Evolutionary conservation across 2,888 invertebrate genomes (phyloP).

Genomic region (Hyppa rectilinea): DNA sequence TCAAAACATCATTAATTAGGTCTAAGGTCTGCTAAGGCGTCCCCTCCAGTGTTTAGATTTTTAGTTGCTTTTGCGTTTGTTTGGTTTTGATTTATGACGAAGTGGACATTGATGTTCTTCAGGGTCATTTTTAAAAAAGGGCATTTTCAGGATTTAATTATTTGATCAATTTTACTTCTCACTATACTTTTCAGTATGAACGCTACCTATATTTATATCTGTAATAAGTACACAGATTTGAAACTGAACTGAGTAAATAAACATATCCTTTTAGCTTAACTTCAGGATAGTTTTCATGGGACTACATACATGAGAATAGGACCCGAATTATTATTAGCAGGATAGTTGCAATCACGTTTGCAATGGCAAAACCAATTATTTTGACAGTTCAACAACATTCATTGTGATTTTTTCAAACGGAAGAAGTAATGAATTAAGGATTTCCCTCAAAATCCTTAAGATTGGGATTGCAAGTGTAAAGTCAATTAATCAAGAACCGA

Average conservation of each 20-base stretch:
- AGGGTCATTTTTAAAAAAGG: neutral
- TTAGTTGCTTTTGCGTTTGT: neutral
- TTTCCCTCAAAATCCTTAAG: neutral
- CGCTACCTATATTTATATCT: neutral
- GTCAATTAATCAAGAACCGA: neutral
- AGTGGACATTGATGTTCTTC: neutral
- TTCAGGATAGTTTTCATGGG: no score
- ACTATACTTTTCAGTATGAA: neutral
- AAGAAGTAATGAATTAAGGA: neutral
- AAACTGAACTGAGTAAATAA: neutral
- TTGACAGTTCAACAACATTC: neutral
- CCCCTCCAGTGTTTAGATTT: neutral
- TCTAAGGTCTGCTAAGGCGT: neutral
- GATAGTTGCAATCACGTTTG: neutral
- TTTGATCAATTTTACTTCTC: neutral
- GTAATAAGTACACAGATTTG: neutral
- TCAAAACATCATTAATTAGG: no score
- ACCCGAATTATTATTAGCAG: neutral
- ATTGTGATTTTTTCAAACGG: neutral
- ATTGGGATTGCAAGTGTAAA: neutral
- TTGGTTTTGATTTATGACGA: neutral
- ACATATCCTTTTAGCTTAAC: neutral
- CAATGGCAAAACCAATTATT: neutral
- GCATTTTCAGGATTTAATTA: neutral
- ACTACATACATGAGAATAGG: neutral